Evolutionary conservation across 2,888 invertebrate species (phyloP), one percentile per base, ranked within the genome.

Genomic region (Gasteruption jaculator): DNA sequence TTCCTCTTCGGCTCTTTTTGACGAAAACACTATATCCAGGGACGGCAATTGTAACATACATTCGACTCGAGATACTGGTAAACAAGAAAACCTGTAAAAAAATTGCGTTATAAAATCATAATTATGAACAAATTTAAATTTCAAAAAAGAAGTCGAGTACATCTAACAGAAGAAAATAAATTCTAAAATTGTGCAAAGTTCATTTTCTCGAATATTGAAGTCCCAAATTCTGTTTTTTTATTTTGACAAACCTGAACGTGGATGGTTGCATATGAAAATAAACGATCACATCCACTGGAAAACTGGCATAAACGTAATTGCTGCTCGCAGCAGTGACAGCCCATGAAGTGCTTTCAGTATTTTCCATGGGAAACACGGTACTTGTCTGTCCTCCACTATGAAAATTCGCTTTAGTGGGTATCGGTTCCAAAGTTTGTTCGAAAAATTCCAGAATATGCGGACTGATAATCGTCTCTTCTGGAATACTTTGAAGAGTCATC

Each of bases 191-290:
- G 18, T 12, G 15, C 18, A 16, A 14, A 21, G 15, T 27, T 24
- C 19, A 34, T 27, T 27, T 38, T 34, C 7, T 20, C 42, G 16
- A 38, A 30, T 14, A 25, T 35, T 29, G 7, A 24, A 15, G 7
- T 18, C 25, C 18, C 26, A 19, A 21, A 24, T 6, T 22, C 12
- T 16, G 24, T 6, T 11, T 11, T 21, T 48, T 38, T n/a, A n/a
- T n/a, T n/a, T n/a, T n/a, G n/a, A n/a, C n/a, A n/a, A n/a, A 67
- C 68, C 68, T 75, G 72, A 96, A 92, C 1, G 93, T 91, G 40
- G 93, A 93, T 1, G 96, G 95, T 69, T 96, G 94, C 85, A 97
- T 95, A 72, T 93, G 91, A 75, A 99, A 91, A 73, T 95, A 95
- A 27, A 99, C 95, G 56, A 99, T 91, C 16, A 99, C 95, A 73